phyloP scores from a whole-genome alignment of 2,113 vertebrate species.

The Chlorocebus sabaeus region DNA sequence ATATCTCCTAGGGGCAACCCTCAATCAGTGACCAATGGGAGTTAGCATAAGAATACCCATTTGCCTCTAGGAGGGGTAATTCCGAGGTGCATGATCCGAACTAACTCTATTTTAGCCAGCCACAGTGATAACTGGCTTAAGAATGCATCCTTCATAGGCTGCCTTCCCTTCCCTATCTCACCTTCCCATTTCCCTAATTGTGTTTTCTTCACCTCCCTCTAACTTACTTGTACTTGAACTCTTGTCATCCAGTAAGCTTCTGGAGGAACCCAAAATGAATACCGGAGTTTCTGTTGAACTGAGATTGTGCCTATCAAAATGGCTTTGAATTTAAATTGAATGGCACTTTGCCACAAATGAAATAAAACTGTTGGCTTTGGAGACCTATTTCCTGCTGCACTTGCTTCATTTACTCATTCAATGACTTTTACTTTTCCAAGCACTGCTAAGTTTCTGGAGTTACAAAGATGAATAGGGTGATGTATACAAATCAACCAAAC shows the following conservation, averaged over 20 bases:
- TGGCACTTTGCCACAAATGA: not conserved
- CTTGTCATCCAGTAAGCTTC: not conserved
- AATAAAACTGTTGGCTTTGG: not conserved
- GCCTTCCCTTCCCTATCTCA: not conserved
- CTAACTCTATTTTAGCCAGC: not conserved
- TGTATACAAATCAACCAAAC: slow-evolving; percentile 1
- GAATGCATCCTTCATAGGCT: not conserved
- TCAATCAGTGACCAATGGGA: not conserved
- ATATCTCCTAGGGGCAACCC: not conserved
- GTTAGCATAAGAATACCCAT: not conserved
- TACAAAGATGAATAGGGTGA: slow-evolving; percentile 6
- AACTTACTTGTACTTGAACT: not conserved
- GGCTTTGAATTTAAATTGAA: not conserved
- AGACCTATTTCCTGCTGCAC: not conserved
- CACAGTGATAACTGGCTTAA: not conserved
- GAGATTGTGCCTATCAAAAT: not conserved
- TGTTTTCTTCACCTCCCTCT: not conserved
- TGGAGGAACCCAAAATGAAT: not conserved
- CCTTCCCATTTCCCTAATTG: not conserved
- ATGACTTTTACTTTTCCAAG: not conserved
- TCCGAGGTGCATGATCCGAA: not conserved
- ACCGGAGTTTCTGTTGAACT: not conserved
- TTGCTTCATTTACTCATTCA: not conserved
- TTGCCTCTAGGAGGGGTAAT: not conserved
- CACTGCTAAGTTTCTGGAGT: not conserved